Conservation (phyloP, 2,888 invertebrate genomes). For the Temnothorax unifasciatus region DNA sequence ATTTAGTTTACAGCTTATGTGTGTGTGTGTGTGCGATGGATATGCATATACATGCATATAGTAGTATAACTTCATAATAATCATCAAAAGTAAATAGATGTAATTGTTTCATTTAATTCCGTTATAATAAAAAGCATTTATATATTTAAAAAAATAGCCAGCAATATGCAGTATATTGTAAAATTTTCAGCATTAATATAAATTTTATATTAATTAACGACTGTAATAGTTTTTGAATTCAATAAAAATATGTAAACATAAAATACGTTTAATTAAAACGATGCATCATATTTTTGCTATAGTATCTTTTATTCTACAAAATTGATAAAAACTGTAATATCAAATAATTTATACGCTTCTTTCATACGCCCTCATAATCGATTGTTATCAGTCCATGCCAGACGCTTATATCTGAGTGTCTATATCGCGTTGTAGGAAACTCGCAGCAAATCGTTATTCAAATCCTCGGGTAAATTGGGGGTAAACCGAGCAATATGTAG, state of each 20-base stretch:
- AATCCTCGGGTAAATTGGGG: constrained; percentile 83
- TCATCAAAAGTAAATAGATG: background rate
- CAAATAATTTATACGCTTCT: background rate
- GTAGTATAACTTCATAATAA: constrained; percentile 5
- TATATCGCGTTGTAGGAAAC: constrained; percentile 39
- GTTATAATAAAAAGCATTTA: constrained; percentile 14
- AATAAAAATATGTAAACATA: background rate
- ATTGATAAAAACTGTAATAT: background rate
- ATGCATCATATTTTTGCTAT: background rate
- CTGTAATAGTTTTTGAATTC: background rate
- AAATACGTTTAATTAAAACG: constrained; percentile 3
- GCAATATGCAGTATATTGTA: background rate
- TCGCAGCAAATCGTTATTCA: constrained; percentile 80
- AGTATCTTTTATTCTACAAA: background rate
- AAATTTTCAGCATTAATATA: background rate
- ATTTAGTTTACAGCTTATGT: background rate
- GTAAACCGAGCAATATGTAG: constrained; percentile 85
- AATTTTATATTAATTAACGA: background rate
- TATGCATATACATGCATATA: background rate
- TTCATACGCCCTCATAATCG: background rate
- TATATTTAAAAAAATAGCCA: constrained; percentile 11
- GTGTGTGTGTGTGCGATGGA: background rate
- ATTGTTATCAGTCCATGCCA: constrained; percentile 25
- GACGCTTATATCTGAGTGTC: background rate
- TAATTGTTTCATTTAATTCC: background rate